Conservation (phyloP, 2,113 vertebrate species). For the Eubucco bourcierii region DNA sequence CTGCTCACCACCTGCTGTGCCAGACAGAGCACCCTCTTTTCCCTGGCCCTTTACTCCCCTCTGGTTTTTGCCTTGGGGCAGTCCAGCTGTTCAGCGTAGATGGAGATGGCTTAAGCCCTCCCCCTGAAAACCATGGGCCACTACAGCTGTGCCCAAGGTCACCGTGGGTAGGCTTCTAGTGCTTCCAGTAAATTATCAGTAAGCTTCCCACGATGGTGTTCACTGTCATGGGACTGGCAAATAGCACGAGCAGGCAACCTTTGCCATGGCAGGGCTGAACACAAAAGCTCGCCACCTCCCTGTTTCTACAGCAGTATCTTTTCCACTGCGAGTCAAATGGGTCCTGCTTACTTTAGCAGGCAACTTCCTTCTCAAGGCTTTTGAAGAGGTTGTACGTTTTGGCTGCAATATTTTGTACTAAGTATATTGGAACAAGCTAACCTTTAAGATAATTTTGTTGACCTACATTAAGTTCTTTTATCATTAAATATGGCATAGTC, state of each 20-base stretch:
- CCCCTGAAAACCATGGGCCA: neutral
- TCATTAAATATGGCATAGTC: slow-evolving; percentile 1
- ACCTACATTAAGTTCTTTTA: neutral
- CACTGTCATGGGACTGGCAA: neutral
- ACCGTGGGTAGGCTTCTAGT: rapidly evolving
- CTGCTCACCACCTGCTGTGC: neutral
- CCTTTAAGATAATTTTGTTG: slow-evolving; percentile 4
- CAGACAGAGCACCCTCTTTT: neutral
- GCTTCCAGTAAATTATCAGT: neutral
- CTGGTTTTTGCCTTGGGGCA: neutral
- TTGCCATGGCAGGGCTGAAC: neutral
- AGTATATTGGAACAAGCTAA: slow-evolving; percentile 14
- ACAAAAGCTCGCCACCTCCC: neutral
- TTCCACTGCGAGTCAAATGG: neutral
- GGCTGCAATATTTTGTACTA: neutral
- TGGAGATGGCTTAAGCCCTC: neutral
- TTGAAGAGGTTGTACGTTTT: neutral
- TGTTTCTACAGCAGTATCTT: neutral
- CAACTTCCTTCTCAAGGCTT: neutral
- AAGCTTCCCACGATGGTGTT: neutral
- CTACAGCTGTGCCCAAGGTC: neutral
- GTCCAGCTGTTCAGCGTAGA: neutral
- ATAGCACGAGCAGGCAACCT: neutral
- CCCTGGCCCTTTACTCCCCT: neutral
- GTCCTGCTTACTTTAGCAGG: neutral